Base-by-base conservation (phyloP, 1,140 invertebrate species). In the Bicyclus anynana region DNA sequence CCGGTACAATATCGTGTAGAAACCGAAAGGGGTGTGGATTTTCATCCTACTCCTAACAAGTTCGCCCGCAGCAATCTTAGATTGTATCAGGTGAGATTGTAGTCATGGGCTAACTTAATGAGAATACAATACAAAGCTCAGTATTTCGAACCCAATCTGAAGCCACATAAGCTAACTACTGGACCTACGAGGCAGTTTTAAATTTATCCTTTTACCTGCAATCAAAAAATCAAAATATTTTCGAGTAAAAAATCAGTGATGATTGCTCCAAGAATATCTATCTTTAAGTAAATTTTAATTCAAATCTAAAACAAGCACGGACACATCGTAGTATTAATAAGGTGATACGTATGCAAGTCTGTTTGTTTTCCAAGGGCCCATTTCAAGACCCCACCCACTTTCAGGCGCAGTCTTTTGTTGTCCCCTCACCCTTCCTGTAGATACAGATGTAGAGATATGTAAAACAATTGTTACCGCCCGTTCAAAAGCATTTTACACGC, bases 341-440 rank as follows among this genome's bases (percentile, higher is more conserved):
- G 65, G 63, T 44, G 37, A 73, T 73, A 70, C 59, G 56, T 73
- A 73, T 73, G 71, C 71, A 66, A 71, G 62, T 62, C 60, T 62
- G 60, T 68, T 65, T 67, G 60, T 66, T 67, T 69, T 40, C 65
- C 35, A 49, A 53, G 49, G 23, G 20, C 49, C 62, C 62, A 51
- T 57, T 50, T 37, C 50, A 33, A 27, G 57, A 35, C 38, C 55
- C 47, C 47, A 42, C 38, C 38, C 53, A 33, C 50, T 46, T 42
- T 44, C 20, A 23, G 42, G 6, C 17, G 20, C 18, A 44, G 9
- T 20, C 21, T 23, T 6, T 14, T n/a, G 42, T 10, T 44, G 5
- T 44, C n/a, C 18, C 42, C 42, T 44, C 42, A 40, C 37, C 37
- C 37, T 40, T 40, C 17, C 13, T 40, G 3, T 33, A 33, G 29